phyloP scores from a whole-genome alignment of 37 sponge, comb jelly and placozoan genomes.

The Crambe crambe region DNA sequence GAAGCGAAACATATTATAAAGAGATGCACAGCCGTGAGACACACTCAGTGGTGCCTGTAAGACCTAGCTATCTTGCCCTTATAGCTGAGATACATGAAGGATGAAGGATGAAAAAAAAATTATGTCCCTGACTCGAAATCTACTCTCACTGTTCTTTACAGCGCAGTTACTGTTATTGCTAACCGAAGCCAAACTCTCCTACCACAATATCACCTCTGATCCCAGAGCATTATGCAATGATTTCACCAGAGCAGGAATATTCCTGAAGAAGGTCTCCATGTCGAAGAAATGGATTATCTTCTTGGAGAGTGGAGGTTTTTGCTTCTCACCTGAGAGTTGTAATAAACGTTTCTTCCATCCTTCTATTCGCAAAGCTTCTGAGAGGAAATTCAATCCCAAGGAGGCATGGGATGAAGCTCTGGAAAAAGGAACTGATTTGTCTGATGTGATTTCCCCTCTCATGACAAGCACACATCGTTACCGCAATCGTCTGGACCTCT shows the following conservation, averaged over 20 bases:
- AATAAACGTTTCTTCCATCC: slow-evolving; percentile 53
- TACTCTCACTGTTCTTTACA: too few species aligned
- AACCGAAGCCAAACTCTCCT: too few species aligned
- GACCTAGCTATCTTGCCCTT: too few species aligned
- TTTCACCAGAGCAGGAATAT: slow-evolving; percentile 58
- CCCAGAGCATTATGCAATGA: slow-evolving; percentile 45
- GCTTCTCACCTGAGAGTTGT: slow-evolving; percentile 31
- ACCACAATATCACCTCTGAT: too few species aligned
- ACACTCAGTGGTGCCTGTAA: too few species aligned
- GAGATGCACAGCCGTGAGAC: too few species aligned
- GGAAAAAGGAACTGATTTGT: slow-evolving; percentile 1
- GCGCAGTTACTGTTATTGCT: too few species aligned
- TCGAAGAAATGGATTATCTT: slow-evolving; percentile 46
- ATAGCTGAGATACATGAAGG: too few species aligned
- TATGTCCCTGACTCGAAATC: too few species aligned
- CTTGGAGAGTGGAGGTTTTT: slow-evolving; percentile 69
- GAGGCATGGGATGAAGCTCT: slow-evolving; percentile 39
- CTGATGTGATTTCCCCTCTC: slow-evolving; percentile 32
- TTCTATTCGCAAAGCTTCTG: slow-evolving; percentile 1
- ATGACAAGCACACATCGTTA: slow-evolving; percentile 51
- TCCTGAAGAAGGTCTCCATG: slow-evolving; percentile 13
- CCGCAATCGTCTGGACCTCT: neutral
- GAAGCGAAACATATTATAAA: too few species aligned
- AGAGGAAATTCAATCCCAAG: slow-evolving; percentile 7
- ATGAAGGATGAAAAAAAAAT: too few species aligned